These are phyloP conservation scores for Andrena minutula DNA, from an alignment of 2,888 invertebrate species.

Conservation along the genomic window DNA sequence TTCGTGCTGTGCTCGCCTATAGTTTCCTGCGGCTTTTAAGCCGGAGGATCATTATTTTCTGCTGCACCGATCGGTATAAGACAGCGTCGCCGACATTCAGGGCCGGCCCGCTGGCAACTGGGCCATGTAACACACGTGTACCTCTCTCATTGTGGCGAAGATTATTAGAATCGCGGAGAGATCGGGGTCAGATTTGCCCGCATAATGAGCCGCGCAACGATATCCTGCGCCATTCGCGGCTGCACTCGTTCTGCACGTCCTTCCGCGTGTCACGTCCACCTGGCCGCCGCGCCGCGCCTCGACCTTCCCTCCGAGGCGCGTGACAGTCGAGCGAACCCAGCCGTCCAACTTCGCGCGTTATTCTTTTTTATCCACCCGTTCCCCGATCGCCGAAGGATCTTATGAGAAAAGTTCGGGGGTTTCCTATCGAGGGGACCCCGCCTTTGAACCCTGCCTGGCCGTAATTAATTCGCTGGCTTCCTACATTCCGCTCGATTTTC, in stretches of 20 bases:
- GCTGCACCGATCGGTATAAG: conserved; percentile 66
- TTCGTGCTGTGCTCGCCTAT: conserved; percentile 62
- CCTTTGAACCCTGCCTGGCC: neutral
- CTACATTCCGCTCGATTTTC: neutral
- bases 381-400: neutral
- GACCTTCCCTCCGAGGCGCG: conserved; percentile 12
- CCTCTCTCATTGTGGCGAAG: conserved; percentile 55
- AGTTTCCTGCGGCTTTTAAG: conserved; percentile 66
- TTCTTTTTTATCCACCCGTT: neutral
- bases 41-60: conserved; percentile 66
- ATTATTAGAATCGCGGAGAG: conserved; percentile 64
- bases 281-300: conserved; percentile 7
- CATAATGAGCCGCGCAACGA: conserved; percentile 70
- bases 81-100: conserved; percentile 61
- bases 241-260: conserved; percentile 50
- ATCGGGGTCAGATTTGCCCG: conserved; percentile 74
- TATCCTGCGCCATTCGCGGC: conserved; percentile 50
- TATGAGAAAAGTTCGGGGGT: conserved; percentile 32
- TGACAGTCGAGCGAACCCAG: neutral
- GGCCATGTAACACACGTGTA: conserved; percentile 56
- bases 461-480: conserved; percentile 27
- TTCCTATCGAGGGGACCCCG: neutral
- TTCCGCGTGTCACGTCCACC: conserved; percentile 46
- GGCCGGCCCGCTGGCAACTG: conserved; percentile 53
- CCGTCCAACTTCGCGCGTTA: neutral